Percentiles rank a stretch among this genome's conserved stretches.
These are phyloP conservation scores for Falco cherrug DNA, from an alignment of 2,797 vertebrate species.

Conservation along the genomic window DNA sequence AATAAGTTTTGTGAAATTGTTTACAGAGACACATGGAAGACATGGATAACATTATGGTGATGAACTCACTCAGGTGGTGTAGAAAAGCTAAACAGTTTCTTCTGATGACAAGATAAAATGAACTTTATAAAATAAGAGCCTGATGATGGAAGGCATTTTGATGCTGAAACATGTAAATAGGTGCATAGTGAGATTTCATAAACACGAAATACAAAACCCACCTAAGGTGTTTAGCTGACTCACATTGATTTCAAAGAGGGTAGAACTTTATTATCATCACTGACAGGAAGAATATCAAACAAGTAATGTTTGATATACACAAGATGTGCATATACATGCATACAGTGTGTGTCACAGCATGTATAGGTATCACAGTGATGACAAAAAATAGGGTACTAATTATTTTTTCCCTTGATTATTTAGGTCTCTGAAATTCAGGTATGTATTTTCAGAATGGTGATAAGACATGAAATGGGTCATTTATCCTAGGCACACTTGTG, in stretches of 20 bases:
- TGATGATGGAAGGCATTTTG: neutral
- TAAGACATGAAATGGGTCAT: neutral
- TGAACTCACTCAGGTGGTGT: neutral
- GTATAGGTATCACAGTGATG: neutral
- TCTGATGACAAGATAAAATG: neutral
- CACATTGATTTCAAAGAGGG: neutral
- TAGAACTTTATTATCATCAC: neutral
- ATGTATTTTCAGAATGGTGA: neutral
- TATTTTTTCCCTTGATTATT: neutral
- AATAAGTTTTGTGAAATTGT: neutral
- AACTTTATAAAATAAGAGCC: neutral
- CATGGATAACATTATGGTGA: neutral
- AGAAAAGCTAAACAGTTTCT: neutral
- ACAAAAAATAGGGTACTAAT: neutral
- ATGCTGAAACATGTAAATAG: neutral
- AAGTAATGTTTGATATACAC: neutral
- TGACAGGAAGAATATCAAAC: neutral
- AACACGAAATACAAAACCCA: neutral
- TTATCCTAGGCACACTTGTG: neutral
- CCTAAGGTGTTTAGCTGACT: neutral
- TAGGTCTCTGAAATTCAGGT: neutral
- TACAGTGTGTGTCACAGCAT: neutral
- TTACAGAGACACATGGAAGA: neutral
- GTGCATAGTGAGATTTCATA: neutral
- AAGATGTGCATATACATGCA: rapidly evolving